Conservation (phyloP, 2,113 vertebrate species). For the Cochlearius cochlearius region DNA sequence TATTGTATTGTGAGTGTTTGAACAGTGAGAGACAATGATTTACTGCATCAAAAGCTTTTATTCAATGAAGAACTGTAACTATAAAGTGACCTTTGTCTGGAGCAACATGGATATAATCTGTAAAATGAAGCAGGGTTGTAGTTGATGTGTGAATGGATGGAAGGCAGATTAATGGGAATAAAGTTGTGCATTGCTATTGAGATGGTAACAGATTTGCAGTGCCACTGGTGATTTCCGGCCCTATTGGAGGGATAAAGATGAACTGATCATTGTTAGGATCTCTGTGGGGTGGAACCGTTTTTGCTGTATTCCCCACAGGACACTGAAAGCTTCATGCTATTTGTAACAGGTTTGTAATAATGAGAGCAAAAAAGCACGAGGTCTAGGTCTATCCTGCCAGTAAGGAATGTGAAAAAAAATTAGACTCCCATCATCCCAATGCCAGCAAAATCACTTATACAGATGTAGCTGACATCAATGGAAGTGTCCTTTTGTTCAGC, state of each 20-base stretch:
- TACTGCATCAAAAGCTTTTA: constrained; percentile 64
- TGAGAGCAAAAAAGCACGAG: background rate
- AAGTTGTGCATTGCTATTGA: constrained; percentile 73
- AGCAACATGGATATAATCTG: constrained; percentile 66
- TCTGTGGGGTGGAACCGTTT: constrained; percentile 48
- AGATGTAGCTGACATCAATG: background rate
- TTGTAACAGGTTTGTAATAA: constrained; percentile 70
- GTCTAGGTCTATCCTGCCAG: background rate
- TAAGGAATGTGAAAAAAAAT: background rate
- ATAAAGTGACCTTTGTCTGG: constrained; percentile 73
- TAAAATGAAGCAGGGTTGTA: constrained; percentile 69
- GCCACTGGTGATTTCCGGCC: constrained; percentile 55
- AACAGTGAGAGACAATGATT: constrained; percentile 55
- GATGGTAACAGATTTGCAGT: constrained; percentile 68
- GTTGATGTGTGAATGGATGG: constrained; percentile 68
- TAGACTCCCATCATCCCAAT: background rate
- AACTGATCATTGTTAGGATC: constrained; percentile 68
- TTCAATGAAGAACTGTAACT: constrained; percentile 59
- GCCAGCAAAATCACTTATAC: background rate
- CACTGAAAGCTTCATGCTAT: constrained; percentile 51
- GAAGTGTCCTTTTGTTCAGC: background rate
- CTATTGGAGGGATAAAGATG: constrained; percentile 60
- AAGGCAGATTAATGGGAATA: constrained; percentile 73
- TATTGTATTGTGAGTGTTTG: constrained; percentile 50
- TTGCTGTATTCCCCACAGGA: constrained; percentile 23